Evolutionary conservation across 2,888 invertebrate species (phyloP), one percentile per base, ranked within the genome.

Genomic region (Sphaeridia pumilis): DNA sequence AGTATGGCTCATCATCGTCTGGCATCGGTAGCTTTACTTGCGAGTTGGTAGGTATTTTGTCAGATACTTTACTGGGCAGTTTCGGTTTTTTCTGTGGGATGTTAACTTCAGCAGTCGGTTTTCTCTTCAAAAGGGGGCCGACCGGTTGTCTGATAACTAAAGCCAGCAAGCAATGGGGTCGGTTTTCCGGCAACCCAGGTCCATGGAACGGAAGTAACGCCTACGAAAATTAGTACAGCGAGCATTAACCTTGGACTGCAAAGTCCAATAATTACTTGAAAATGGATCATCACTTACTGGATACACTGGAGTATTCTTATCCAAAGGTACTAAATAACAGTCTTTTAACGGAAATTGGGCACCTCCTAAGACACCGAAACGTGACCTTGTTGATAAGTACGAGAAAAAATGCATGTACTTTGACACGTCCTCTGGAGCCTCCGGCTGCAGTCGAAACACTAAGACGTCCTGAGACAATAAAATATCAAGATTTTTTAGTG

Each of bases 301-400:
- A 2, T 82, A 90, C 67, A 84, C 77, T 45, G 79, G 76, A 64
- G 79, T 81, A 67, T 79, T 81, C 56, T 82, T 80, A 0, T 86
- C 80, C 58, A 93, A 73, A 0, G 94, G 93, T 66, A 90, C 79
- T 58, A 94, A 82, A 71, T 94, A 94, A 70, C 94, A 87, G 70
- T 94, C 94, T 71, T 94, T 93, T 48, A 94, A 83, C 54, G 81
- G 79, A 49, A 82, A 82, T 41, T 57, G 60, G 4, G 78, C 75
- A 55, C 82, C 83, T 58, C 85, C 87, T 34, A 93, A 83, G 3
- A 94, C 93, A 1, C 92, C 75, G 60, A 73, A 72, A 22, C 74
- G 65, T 47, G 67, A 53, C 20, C 90, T 78, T 68, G 83, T 84
- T 68, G 85, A 85, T 49, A 95, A 76, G 72, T 94, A 94, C 63